Conservation (phyloP, 2,113 vertebrate species). For the Hirundichthys speculiger region DNA sequence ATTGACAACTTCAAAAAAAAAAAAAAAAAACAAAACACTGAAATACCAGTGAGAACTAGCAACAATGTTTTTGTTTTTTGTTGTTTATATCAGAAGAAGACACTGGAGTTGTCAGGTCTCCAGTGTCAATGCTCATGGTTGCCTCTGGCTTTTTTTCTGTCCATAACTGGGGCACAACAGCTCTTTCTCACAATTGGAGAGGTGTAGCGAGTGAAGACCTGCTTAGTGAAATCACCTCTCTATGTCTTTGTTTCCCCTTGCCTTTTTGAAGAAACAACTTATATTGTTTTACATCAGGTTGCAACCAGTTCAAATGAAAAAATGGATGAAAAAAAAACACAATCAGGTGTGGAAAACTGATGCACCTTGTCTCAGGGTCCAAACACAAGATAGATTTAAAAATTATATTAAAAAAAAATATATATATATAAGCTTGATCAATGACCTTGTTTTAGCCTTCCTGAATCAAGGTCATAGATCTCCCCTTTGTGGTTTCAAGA, state of each 20-base stretch:
- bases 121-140: slow-evolving; percentile 4
- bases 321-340: not conserved
- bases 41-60: slow-evolving; percentile 14
- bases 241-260: no score
- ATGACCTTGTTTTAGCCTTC: not conserved
- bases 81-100: not conserved
- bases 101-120: slow-evolving; percentile 15
- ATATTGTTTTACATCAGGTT: not conserved
- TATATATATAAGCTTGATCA: no score
- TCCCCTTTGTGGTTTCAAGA: slow-evolving; percentile 12
- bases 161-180: no score
- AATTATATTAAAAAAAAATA: slow-evolving; percentile 7
- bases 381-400: slow-evolving; percentile 24
- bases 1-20: no score
- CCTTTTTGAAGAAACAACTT: no score
- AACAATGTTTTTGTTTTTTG: slow-evolving; percentile 17
- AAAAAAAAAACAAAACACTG: no score
- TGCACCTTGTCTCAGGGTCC: not conserved
- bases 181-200: slow-evolving; percentile 4
- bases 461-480: slow-evolving; percentile 33
- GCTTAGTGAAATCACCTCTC: no score
- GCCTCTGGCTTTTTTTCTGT: not conserved
- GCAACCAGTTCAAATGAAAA: not conserved
- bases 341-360: not conserved
- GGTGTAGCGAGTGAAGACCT: slow-evolving; percentile 1